Base-by-base conservation (phyloP, 2,113 vertebrate species). In the Tamias sibiricus region DNA sequence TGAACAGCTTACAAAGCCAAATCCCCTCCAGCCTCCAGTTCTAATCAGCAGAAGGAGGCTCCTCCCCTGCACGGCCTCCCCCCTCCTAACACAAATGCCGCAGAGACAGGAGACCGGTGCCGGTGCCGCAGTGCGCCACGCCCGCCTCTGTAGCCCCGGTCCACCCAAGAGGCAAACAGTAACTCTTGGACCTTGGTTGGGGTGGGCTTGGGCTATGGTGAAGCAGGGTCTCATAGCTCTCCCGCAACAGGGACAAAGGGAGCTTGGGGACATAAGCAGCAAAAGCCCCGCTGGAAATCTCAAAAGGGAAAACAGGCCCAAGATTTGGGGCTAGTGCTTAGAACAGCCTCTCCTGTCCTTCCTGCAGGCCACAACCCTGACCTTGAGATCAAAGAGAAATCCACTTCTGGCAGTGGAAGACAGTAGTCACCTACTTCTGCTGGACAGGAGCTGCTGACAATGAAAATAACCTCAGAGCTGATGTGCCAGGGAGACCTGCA, bases 101-200 rank as follows among this genome's bases (percentile, higher is more conserved):
- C 97, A 92, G 90, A 32, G 30, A 47, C n/a, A n/a, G n/a, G n/a
- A n/a, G n/a, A n/a, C n/a, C n/a, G n/a, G n/a, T n/a, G n/a, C 24
- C 4, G 2, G 49, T 98, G 95, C 95, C 88, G 97, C 97, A 97
- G 97, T 95, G 91, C 14, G 87, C 95, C 90, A 86, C 44, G 19
- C 69, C 87, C 66, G 47, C 64, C 28, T 24, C 32, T 35, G 71
- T 30, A 1, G n/a, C 59, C 24, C 0, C 1, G 24, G 81, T 79
- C 81, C 28, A 62, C 30, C 30, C n/a, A 28, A 14, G 54, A 59
- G 26, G 49, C 11, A 6, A 28, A 69, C 37, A 0, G 37, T 20
- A 17, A 59, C 37, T 68, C 68, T 30, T 40, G 4, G 22, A 22
- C 40, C 75, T 54, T 10, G 4, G n/a, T 0, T 24, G 22, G 0